Conservation (phyloP, 2,113 vertebrate species). For the Stictonetta naevosa region DNA sequence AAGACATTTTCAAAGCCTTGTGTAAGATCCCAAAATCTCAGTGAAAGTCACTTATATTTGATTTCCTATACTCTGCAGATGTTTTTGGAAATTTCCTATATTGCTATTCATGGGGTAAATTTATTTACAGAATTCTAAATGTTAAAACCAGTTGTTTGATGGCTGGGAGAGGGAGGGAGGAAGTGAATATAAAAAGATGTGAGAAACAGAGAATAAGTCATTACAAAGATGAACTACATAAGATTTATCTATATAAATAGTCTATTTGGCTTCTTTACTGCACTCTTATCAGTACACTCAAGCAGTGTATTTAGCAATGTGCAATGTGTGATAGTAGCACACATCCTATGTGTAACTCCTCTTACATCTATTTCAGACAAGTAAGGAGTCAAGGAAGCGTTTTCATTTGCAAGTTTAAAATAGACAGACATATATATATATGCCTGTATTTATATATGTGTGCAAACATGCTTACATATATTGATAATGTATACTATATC, state of each 20-base stretch:
- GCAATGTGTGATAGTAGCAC: neutral
- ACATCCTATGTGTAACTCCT: neutral
- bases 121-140: neutral
- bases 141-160: neutral
- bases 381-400: neutral
- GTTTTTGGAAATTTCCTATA: neutral
- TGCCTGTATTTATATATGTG: neutral
- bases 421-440: neutral
- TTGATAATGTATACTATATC: neutral
- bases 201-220: neutral
- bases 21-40: neutral
- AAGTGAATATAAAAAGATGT: neutral
- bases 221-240: neutral
- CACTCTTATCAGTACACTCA: neutral
- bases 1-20: neutral
- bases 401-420: neutral
- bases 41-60: neutral
- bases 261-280: neutral
- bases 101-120: neutral
- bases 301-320: neutral
- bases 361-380: neutral
- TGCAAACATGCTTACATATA: neutral
- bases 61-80: neutral
- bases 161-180: neutral
- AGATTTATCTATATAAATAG: neutral